Evolutionary conservation across 2,113 vertebrate species (phyloP).

Genomic region (Lamprologus ornatipinnis): DNA sequence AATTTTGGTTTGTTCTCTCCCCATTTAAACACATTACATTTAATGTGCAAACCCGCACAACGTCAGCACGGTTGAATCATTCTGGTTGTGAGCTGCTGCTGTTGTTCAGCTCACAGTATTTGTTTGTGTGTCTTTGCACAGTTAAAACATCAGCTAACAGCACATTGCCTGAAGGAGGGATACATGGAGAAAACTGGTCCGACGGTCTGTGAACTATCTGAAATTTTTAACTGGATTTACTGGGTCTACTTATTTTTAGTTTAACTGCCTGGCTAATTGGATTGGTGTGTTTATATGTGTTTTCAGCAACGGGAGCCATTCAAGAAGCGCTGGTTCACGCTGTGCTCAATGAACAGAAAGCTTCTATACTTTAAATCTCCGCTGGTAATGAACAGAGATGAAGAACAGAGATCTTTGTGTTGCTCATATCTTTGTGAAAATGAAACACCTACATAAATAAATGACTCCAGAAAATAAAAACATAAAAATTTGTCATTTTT

Average conservation of each 20-base stretch:
- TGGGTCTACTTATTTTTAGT: neutral
- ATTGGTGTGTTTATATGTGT: neutral
- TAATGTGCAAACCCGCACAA: neutral
- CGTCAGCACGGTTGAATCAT: neutral
- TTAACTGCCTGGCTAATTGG: neutral
- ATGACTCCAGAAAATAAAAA: neutral
- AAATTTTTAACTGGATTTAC: neutral
- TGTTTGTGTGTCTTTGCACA: constrained; percentile 33
- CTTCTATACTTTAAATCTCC: constrained; percentile 89
- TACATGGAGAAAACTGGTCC: constrained; percentile 97
- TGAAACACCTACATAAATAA: neutral
- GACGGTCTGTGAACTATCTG: constrained; percentile 69
- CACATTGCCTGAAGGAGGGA: constrained; percentile 82
- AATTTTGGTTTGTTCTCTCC: neutral
- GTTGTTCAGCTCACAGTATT: neutral
- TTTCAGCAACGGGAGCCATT: constrained; percentile 85
- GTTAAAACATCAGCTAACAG: constrained; percentile 81
- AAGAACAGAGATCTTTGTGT: neutral
- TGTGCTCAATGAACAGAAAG: constrained; percentile 81
- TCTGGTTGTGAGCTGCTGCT: neutral
- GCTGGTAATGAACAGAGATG: constrained; percentile 73
- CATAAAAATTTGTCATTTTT: rapidly evolving
- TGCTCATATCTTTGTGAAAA: neutral
- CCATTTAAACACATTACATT: neutral
- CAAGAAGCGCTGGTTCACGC: constrained; percentile 86